Conservation (phyloP, 2,888 invertebrate genomes). For the Acronicta psi region DNA sequence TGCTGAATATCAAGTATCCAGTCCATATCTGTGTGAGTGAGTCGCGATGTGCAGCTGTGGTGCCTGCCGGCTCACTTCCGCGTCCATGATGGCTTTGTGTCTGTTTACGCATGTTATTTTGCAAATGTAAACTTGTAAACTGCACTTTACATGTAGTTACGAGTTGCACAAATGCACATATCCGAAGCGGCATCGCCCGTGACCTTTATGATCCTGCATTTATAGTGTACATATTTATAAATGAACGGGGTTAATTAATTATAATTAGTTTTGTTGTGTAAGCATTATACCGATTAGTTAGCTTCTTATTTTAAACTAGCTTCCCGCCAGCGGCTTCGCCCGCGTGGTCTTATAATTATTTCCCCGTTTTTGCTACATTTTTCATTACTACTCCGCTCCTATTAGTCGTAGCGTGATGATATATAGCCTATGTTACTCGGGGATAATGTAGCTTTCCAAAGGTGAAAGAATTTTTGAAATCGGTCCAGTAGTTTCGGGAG, state of each 20-base stretch:
- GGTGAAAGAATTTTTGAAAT: too few species aligned
- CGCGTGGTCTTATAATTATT: too few species aligned
- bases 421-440: too few species aligned
- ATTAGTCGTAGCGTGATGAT: too few species aligned
- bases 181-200: neutral
- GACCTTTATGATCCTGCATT: neutral
- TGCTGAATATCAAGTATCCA: constrained; percentile 51
- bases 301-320: too few species aligned
- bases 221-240: neutral
- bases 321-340: too few species aligned
- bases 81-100: constrained; percentile 57
- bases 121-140: constrained; percentile 10
- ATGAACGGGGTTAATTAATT: constrained; percentile 15
- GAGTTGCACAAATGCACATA: neutral
- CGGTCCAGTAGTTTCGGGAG: too few species aligned
- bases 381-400: too few species aligned
- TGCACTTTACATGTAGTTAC: neutral
- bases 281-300: neutral
- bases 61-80: constrained; percentile 56
- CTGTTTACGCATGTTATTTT: constrained; percentile 27
- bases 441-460: too few species aligned
- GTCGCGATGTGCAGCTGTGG: constrained; percentile 71
- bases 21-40: constrained; percentile 57
- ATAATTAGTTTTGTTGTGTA: constrained; percentile 17
- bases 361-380: too few species aligned